These are phyloP conservation scores for Tinea trinotella DNA, from an alignment of 2,888 invertebrate species.

Conservation along the genomic window DNA sequence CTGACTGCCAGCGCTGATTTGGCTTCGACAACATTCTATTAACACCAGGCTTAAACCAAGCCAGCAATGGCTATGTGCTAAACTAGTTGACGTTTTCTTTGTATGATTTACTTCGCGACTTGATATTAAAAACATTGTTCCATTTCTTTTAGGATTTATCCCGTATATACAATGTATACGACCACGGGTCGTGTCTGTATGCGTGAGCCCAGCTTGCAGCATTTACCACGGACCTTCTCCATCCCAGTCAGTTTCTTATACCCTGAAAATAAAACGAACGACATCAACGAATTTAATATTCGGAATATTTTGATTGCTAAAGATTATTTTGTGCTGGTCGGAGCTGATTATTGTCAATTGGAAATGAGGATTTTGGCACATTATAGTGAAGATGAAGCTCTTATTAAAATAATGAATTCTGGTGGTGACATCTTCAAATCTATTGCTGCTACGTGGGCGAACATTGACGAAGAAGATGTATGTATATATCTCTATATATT, in stretches of 20 bases:
- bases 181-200: constrained; percentile 90
- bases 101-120: too few species aligned
- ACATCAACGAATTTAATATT: constrained; percentile 72
- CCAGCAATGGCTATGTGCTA: too few species aligned
- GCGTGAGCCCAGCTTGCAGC: constrained; percentile 94
- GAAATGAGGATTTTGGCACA: constrained; percentile 95
- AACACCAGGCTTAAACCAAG: too few species aligned
- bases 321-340: constrained; percentile 77
- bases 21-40: too few species aligned
- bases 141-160: constrained; percentile 70
- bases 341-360: constrained; percentile 97
- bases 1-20: too few species aligned
- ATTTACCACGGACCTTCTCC: constrained; percentile 88
- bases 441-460: constrained; percentile 90
- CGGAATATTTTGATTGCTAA: constrained; percentile 79
- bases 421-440: constrained; percentile 85
- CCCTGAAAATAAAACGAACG: constrained; percentile 29
- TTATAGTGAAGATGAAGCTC: constrained; percentile 81
- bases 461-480: constrained; percentile 75
- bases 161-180: constrained; percentile 78
- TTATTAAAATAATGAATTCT: constrained; percentile 77
- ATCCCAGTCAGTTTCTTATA: constrained; percentile 52
- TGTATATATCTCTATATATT: constrained; percentile 23
- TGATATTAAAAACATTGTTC: too few species aligned
- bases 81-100: too few species aligned